phyloP scores from a whole-genome alignment of 1,140 invertebrate genomes.

The Panagrolaimus sp. region DNA sequence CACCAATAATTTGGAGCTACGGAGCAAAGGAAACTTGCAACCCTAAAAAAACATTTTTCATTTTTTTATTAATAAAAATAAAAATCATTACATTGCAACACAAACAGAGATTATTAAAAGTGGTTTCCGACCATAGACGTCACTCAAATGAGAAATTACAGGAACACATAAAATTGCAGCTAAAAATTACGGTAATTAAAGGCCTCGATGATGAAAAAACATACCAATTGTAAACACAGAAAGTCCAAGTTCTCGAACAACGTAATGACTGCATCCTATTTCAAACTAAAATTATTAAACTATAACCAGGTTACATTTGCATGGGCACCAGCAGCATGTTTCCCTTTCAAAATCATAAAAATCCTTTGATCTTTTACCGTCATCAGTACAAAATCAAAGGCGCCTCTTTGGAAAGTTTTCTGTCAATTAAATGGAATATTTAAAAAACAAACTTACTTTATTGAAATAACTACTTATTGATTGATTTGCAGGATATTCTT shows the following conservation, averaged over 20 bases:
- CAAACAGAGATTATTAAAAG: not conserved
- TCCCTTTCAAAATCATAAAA: too few species aligned
- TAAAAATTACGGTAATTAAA: not conserved
- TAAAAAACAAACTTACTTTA: too few species aligned
- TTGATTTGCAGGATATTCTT: too few species aligned
- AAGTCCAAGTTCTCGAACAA: not conserved
- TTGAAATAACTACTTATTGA: too few species aligned
- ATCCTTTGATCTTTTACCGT: too few species aligned
- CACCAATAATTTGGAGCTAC: not conserved
- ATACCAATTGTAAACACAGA: constrained; percentile 1
- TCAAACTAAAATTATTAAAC: not conserved
- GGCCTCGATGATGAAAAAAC: not conserved
- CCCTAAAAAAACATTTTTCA: too few species aligned
- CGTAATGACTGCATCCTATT: not conserved
- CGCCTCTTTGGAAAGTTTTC: too few species aligned
- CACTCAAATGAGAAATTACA: not conserved
- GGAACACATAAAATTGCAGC: not conserved
- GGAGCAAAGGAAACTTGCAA: not conserved
- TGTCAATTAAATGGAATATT: too few species aligned
- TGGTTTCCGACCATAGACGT: not conserved
- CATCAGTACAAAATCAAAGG: too few species aligned
- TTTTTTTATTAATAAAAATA: too few species aligned
- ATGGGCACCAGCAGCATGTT: not conserved
- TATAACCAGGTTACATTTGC: not conserved
- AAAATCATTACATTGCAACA: not conserved